Evolutionary conservation across 2,797 vertebrate genomes (phyloP).

Genomic region (Neosalanx taihuensis): DNA sequence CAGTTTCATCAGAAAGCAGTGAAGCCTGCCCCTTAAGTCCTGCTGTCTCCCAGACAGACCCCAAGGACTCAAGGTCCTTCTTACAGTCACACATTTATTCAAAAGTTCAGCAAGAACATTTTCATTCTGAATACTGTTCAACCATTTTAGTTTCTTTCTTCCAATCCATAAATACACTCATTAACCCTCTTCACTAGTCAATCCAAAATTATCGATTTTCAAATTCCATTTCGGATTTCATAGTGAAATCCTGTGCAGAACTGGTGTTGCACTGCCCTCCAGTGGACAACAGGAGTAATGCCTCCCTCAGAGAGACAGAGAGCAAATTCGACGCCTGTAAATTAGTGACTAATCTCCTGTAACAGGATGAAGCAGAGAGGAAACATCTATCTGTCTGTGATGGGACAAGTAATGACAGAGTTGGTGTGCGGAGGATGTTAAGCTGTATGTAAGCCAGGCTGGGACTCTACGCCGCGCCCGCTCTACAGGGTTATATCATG

Average conservation of each 20-base stretch:
- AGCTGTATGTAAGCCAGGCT: slow-evolving; percentile 69
- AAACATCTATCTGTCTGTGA: slow-evolving; percentile 46
- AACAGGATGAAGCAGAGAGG: slow-evolving; percentile 60
- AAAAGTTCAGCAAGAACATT: background rate
- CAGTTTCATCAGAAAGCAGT: slow-evolving; percentile 74
- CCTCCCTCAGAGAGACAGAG: background rate
- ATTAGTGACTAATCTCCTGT: slow-evolving; percentile 65
- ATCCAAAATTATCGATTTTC: background rate
- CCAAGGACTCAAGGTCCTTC: slow-evolving; percentile 54
- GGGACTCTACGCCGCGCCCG: slow-evolving; percentile 44
- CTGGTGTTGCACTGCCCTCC: slow-evolving; percentile 67
- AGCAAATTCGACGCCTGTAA: slow-evolving; percentile 41
- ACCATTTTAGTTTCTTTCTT: too few species aligned
- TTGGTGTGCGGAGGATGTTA: slow-evolving; percentile 49
- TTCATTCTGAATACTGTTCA: too few species aligned
- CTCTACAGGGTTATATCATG: slow-evolving; percentile 34
- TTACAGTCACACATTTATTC: slow-evolving; percentile 11
- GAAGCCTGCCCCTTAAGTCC: slow-evolving; percentile 61
- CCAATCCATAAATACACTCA: background rate
- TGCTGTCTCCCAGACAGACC: slow-evolving; percentile 44
- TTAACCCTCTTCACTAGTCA: background rate
- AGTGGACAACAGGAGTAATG: slow-evolving; percentile 50
- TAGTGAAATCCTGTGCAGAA: background rate
- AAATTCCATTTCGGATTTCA: background rate
- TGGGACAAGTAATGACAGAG: slow-evolving; percentile 66